Percentiles rank a stretch among this genome's conserved stretches.
phyloP scores from a whole-genome alignment of 2,888 invertebrate species.

The Physocephala rufipes region DNA sequence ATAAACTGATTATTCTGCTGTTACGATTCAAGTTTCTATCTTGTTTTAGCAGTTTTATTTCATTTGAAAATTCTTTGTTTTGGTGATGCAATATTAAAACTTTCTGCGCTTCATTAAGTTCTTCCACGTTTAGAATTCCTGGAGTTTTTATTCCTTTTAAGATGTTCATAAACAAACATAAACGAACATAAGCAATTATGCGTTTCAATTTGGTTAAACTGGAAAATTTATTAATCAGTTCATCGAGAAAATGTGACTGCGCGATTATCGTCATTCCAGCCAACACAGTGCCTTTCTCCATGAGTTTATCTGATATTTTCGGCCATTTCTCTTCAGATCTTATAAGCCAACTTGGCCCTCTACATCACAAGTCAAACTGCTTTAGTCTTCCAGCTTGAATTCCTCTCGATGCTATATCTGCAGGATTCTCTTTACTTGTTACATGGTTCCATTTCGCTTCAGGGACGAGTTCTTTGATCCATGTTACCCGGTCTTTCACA shows the following conservation, averaged over 20 bases:
- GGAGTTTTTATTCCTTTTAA: too few relatives aligned
- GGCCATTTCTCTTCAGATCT: constrained; percentile 3
- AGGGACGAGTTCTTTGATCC: constrained; percentile 2
- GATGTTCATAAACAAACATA: too few relatives aligned
- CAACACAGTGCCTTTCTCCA: not conserved
- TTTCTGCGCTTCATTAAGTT: constrained; percentile 3
- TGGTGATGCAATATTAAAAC: not conserved
- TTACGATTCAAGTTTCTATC: not conserved
- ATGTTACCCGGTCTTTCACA: constrained; percentile 10
- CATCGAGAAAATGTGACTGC: not conserved
- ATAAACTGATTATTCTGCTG: constrained; percentile 9
- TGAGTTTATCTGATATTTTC: not conserved
- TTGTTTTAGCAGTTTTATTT: not conserved
- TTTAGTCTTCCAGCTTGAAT: constrained; percentile 6
- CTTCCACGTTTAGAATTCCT: not conserved
- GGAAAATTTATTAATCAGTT: not conserved
- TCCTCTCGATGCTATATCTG: not conserved
- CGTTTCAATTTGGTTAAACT: not conserved
- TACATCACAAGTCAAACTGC: not conserved
- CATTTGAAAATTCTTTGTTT: not conserved
- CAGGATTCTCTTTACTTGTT: constrained; percentile 9
- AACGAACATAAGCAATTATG: not conserved
- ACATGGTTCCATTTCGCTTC: constrained; percentile 6
- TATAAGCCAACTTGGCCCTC: constrained; percentile 3
- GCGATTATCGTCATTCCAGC: not conserved